Conservation (phyloP, 2,888 invertebrate genomes). For the Panopea generosa region DNA sequence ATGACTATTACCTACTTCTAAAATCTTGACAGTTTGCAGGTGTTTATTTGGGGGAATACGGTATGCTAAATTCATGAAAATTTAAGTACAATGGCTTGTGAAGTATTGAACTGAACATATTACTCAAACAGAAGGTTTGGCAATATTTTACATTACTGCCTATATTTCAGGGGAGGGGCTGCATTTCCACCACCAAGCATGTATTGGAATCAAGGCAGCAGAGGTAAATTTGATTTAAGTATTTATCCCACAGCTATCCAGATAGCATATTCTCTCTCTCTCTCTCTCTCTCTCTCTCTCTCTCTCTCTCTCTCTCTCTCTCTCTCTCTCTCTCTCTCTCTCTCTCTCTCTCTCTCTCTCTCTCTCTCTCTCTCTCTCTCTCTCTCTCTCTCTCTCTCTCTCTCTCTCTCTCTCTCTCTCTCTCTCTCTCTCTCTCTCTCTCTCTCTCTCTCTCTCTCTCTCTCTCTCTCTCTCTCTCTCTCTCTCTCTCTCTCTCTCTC, state of each 20-base stretch:
- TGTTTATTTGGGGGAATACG: too few relatives aligned
- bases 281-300: conserved; percentile 10
- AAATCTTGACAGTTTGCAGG: too few relatives aligned
- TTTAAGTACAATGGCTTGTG: too few relatives aligned
- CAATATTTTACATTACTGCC: neutral
- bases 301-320: conserved; percentile 19
- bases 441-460: conserved; percentile 6
- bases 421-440: conserved; percentile 12
- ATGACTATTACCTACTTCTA: too few relatives aligned
- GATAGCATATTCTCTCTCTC: conserved; percentile 8
- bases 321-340: conserved; percentile 17
- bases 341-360: conserved; percentile 18
- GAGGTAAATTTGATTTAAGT: neutral
- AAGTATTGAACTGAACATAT: too few relatives aligned
- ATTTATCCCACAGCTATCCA: too few relatives aligned
- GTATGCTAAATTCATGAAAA: too few relatives aligned
- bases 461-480: conserved; percentile 11
- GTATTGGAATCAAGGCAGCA: too few relatives aligned
- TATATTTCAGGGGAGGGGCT: conserved; percentile 25
- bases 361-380: conserved; percentile 19
- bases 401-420: conserved; percentile 4
- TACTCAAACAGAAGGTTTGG: too few relatives aligned
- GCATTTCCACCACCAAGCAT: conserved; percentile 35
- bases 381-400: conserved; percentile 8
- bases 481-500: conserved; percentile 11